Percentiles rank a stretch among this genome's conserved stretches.
These are phyloP conservation scores for Hypomecis punctinalis DNA, from an alignment of 2,888 invertebrate species.

Conservation along the genomic window DNA sequence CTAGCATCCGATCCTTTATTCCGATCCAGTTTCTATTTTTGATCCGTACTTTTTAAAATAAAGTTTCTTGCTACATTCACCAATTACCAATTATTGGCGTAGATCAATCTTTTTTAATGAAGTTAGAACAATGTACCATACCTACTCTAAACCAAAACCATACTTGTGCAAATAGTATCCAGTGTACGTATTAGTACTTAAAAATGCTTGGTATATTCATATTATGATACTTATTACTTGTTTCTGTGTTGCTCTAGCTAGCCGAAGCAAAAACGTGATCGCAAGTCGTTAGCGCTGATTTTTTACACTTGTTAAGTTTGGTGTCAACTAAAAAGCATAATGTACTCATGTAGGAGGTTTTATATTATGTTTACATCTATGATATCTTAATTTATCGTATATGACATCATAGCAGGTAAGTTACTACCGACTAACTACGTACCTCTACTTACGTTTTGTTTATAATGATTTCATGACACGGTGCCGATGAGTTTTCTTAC, in stretches of 20 bases:
- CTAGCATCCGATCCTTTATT: too few species aligned
- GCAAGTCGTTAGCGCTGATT: constrained; percentile 8
- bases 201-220: constrained; percentile 15
- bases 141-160: too few species aligned
- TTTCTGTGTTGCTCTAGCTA: constrained; percentile 1
- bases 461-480: not conserved
- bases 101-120: too few species aligned
- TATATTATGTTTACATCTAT: constrained; percentile 10
- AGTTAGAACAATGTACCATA: too few species aligned
- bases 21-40: too few species aligned
- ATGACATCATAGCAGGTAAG: constrained; percentile 8
- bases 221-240: constrained; percentile 4
- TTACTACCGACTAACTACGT: not conserved
- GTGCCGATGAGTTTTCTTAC: too few species aligned
- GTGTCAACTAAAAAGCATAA: constrained; percentile 24
- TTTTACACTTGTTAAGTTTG: constrained; percentile 38
- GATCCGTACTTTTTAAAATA: too few species aligned
- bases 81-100: too few species aligned
- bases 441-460: not conserved
- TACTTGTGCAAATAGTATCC: too few species aligned
- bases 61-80: too few species aligned
- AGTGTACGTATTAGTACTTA: too few species aligned
- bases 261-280: constrained; percentile 19
- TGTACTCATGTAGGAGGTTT: constrained; percentile 10
- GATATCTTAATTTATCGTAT: constrained; percentile 22